Evolutionary conservation across 2,113 vertebrate species (phyloP).

Genomic region (Hippocampus guttulatus): DNA sequence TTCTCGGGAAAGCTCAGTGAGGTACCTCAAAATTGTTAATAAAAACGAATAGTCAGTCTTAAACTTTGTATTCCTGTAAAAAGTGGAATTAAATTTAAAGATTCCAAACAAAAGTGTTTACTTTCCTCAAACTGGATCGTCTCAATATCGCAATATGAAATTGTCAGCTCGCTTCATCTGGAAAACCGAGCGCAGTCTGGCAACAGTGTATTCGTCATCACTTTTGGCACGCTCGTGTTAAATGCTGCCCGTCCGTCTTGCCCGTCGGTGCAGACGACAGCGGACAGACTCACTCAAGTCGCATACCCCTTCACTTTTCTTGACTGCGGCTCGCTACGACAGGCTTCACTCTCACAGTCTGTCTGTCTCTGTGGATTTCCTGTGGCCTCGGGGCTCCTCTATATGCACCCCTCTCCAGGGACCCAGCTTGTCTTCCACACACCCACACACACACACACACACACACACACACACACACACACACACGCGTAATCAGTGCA

Average conservation of each 20-base stretch:
- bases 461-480: slow-evolving; percentile 35
- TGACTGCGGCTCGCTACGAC: slow-evolving; percentile 43
- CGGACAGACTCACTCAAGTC: slow-evolving; percentile 16
- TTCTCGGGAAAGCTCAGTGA: not conserved
- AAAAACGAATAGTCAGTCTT: no score
- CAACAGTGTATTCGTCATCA: not conserved
- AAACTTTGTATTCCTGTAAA: not conserved
- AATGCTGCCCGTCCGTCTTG: not conserved
- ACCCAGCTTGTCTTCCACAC: slow-evolving; percentile 35
- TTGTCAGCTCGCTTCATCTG: not conserved
- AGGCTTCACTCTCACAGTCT: slow-evolving; percentile 70
- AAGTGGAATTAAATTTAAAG: not conserved
- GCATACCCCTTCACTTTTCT: slow-evolving; percentile 14
- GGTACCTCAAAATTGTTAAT: not conserved
- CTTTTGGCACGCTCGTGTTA: not conserved
- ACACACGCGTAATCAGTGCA: slow-evolving; percentile 46
- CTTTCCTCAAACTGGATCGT: not conserved
- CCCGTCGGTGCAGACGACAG: slow-evolving; percentile 9
- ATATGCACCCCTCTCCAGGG: slow-evolving; percentile 52
- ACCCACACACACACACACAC: slow-evolving; percentile 36
- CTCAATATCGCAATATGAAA: not conserved
- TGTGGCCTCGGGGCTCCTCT: slow-evolving; percentile 66
- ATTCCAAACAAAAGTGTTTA: no score
- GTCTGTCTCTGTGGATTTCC: slow-evolving; percentile 73
- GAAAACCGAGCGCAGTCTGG: not conserved